Evolutionary conservation across 2,888 invertebrate genomes (phyloP), one percentile per base, ranked within the genome.

Genomic region (Heliconius sara): DNA sequence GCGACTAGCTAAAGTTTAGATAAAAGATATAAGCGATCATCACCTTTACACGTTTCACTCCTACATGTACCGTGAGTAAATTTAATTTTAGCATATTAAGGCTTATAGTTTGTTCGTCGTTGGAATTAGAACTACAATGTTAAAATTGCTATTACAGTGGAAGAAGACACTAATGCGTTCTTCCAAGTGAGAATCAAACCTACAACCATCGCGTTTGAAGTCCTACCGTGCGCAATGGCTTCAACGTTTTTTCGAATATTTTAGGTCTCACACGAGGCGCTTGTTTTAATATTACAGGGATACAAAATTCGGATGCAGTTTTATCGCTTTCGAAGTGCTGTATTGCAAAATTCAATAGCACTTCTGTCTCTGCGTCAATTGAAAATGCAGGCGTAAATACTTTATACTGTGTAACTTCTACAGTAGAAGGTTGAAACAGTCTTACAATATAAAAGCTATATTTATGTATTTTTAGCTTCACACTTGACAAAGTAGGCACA

Each of bases 321-420:
- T 66, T 78, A 80, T 70, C 78, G 82, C 78, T 80, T 77, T 70
- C 57, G 65, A 80, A 80, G 80, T 80, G 74, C 70, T 80, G 81
- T 79, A 66, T 79, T 79, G 79, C 78, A 82, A 82, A 82, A 79
- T 82, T 82, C 80, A 82, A 82, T 78, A 81, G 78, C 76, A 57
- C 25, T 66, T 77, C 73, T 72, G 60, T 67, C 60, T 60, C 30
- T 25, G 66, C 52, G 71, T 72, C 52, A 22, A 78, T 57, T 16
- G 60, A 73, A 39, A 73, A 60, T 60, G 39, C 34, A 60, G 2
- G 34, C 25, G 25, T 70, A 60, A 73, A 57, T 60, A 39, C 39
- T 34, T 73, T 57, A 57, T 57, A 25, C 52, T 12, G 34, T 73
- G 60, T 60, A 19, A 73, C n/a, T 60, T 73, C 1, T 16, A 39